Evolutionary conservation across 2,888 invertebrate species (phyloP), one percentile per base, ranked within the genome.

Genomic region (Himalopsyche kuldschensis): DNA sequence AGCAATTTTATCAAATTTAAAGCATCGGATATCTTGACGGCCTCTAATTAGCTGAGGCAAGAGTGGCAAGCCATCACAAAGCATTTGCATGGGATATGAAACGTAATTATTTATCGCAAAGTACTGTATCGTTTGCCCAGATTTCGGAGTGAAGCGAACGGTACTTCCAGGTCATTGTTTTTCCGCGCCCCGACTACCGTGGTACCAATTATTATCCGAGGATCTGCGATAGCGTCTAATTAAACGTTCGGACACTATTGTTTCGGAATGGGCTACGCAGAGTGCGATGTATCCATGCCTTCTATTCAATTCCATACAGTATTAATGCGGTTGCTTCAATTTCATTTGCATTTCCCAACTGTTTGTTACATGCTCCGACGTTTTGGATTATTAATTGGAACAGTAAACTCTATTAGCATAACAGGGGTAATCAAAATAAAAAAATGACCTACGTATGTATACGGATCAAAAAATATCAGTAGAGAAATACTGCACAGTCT

Each of bases 121-220:
- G 55, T 55, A 55, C 55, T 8, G 24, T 55, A 55, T 55, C 55
- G 15, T 20, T 20, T 55, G 20, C 20, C 24, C 55, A 55, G 55
- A 55, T 55, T 55, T 55, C 55, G 55, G 55, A 55, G 24, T 55
- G 55, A 55, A 20, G 20, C 55, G 82, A 85, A 85, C 85, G 85
- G 85, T 83, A 85, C 41, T 30, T 32, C 80, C 55, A 48, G 69
- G 55, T 35, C 84, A 84, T 84, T 84, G 85, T 84, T 80, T 81
- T 79, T 82, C 84, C 75, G 82, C 82, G 47, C 48, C 79, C 82
- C 79, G 82, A 79, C 76, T 79, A 82, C 75, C 24, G 55, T 24
- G 35, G 35, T 46, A 82, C 75, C 79, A 55, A 55, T 55, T 20
- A 55, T 55, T 55, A 55, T 55, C 55, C 55, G 55, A 5, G 24